Conservation (phyloP, 2,113 vertebrate genomes). For the Solenodon paradoxus region DNA sequence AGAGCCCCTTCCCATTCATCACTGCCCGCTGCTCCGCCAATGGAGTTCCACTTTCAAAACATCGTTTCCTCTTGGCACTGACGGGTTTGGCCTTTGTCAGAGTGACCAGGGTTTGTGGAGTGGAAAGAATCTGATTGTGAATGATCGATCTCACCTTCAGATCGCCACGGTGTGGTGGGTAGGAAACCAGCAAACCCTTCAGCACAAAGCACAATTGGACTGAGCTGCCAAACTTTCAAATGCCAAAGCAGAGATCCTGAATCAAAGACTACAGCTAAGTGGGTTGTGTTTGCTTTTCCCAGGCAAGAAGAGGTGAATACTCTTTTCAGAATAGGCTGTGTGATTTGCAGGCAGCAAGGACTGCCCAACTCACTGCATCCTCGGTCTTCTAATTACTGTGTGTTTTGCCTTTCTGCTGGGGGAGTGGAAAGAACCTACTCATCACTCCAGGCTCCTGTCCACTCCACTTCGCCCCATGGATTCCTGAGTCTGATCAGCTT, state of each 20-base stretch:
- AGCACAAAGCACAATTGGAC: not conserved
- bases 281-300: conserved; percentile 4
- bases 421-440: conserved; percentile 78
- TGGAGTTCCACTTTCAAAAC: not conserved
- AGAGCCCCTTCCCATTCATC: not conserved
- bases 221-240: not conserved
- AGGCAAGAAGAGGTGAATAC: not conserved
- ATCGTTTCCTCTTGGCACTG: not conserved
- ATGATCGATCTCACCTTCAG: not conserved
- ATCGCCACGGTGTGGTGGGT: fast-evolving
- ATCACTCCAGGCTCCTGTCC: conserved; percentile 93
- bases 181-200: not conserved
- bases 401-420: not conserved
- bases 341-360: not conserved
- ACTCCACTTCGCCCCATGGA: conserved; percentile 93
- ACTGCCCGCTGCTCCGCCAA: not conserved
- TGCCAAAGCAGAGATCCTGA: not conserved
- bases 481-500: conserved; percentile 87
- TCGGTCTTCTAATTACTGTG: fast-evolving
- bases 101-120: not conserved
- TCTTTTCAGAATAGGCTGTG: not conserved
- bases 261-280: not conserved
- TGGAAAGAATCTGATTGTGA: not conserved
- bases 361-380: not conserved
- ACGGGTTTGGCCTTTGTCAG: not conserved